Base-by-base conservation (phyloP, 2,113 vertebrate genomes). In the Merops nubicus region DNA sequence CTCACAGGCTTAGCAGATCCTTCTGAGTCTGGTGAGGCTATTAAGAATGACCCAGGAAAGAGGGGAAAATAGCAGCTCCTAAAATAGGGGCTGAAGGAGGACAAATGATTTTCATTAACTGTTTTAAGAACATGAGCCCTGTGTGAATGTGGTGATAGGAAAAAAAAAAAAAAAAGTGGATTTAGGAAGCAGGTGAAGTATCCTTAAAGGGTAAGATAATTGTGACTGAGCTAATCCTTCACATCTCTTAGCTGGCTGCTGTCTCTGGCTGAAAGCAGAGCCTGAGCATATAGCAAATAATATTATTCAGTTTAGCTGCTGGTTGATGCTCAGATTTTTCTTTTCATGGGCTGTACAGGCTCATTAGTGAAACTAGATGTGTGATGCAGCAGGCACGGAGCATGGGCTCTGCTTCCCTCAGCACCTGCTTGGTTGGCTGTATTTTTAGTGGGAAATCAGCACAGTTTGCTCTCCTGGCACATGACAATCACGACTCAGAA, bases 21-120 rank as follows among this genome's bases (percentile, higher is more conserved):
- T 76, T 26, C 77, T 48, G 48, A 8, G 75, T 53, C 96, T 88
- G 82, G 42, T 5, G 59, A 70, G 34, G 90, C 78, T 95, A 70
- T 91, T 94, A 86, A 56, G 91, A 75, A 5, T 70, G 92, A 90
- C 90, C 90, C 88, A 22, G 90, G 50, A 82, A 75, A 94, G 74
- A 42, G 45, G 47, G 43, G 67, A n/a, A 54, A 93, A 62, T 5
- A 13, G 42, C 34, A 38, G 54, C 50, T 69, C 79, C 88, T 80
- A 23, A 14, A 38, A 15, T 40, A 93, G 67, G 62, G 67, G 50
- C 73, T 29, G 92, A 43, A 40, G 36, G 70, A 96, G 78, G 90
- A 74, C 87, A 83, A 4, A 43, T 59, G 56, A 21, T 89, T 91
- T 89, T 36, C 81, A 10, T 85, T 53, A 65, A 56, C 54, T 5